Evolutionary conservation across 2,888 invertebrate genomes (phyloP), one percentile per base, ranked within the genome.

Genomic region (Stenotaenia linearis): DNA sequence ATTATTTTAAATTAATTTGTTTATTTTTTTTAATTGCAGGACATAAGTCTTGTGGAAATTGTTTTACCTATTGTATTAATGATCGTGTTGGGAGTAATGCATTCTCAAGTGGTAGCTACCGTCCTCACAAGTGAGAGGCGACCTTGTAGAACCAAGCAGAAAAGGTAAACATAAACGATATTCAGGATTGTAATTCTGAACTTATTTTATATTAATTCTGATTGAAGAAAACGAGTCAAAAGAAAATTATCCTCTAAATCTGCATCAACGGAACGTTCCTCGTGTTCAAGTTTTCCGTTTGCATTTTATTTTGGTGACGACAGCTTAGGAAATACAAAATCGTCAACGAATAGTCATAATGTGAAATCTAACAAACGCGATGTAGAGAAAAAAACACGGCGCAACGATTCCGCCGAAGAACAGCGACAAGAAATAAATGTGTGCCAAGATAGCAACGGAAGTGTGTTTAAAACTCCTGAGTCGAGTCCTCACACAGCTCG

Each of bases 81-180:
- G 89, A 87, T 93, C 84, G 88, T 91, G 77, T 87, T 94, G 81
- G 92, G 92, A 82, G 87, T 92, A 79, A 91, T 94, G 81, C 93
- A 94, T 85, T 93, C 93, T 0, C 93, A 93, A 87, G 93, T 94
- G 83, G 92, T 87, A 5, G 83, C 85, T 40, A 86, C 86, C 0
- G 85, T 86, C 50, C 78, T 76, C 40, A 37, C 74, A n/a, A 74
- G 35, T 5, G 77, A 61, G n/a, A 37, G 80, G 7, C 75, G 61
- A 35, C 23, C 76, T 37, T 78, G 80, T 61, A 30, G 77, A 76
- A 56, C 56, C 6, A 78, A 79, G 77, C 37, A 40, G 25, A 77
- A 77, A 77, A 50, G 77, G 80, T 61, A 80, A n/a, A n/a, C n/a
- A n/a, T n/a, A n/a, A n/a, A n/a, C n/a, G n/a, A n/a, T n/a, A n/a